Evolutionary conservation across 2,113 vertebrate genomes (phyloP).

Genomic region (Gulo gulo): DNA sequence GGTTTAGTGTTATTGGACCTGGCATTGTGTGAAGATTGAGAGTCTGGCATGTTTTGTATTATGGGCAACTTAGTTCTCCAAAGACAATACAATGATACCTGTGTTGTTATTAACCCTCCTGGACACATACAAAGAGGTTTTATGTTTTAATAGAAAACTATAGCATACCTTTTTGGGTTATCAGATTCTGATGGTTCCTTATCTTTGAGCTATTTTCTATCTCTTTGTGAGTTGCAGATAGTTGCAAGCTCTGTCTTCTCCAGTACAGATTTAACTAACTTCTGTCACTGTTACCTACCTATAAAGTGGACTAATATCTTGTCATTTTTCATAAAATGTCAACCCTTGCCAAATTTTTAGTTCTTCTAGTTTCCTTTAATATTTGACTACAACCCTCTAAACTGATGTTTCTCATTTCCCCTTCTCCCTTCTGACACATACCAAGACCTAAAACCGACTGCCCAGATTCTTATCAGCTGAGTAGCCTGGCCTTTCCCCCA

Average conservation of each 20-base stretch:
- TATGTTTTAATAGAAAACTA: background rate
- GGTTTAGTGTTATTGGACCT: background rate
- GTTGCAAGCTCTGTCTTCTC: background rate
- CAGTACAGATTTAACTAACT: background rate
- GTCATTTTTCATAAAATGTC: background rate
- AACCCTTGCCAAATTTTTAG: background rate
- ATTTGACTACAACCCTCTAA: background rate
- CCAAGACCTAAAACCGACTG: background rate
- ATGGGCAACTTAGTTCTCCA: background rate
- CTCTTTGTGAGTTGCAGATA: background rate
- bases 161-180: background rate
- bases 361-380: background rate
- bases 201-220: background rate
- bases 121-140: background rate
- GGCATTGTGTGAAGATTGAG: background rate
- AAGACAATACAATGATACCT: background rate
- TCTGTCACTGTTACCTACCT: background rate
- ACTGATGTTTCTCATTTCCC: background rate
- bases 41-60: background rate
- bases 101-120: background rate
- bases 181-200: background rate
- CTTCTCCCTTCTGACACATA: background rate
- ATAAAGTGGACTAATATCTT: background rate
- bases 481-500: background rate
- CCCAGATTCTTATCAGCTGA: background rate